Conservation (phyloP, 2,888 invertebrate genomes). For the Nasonia oneida region DNA sequence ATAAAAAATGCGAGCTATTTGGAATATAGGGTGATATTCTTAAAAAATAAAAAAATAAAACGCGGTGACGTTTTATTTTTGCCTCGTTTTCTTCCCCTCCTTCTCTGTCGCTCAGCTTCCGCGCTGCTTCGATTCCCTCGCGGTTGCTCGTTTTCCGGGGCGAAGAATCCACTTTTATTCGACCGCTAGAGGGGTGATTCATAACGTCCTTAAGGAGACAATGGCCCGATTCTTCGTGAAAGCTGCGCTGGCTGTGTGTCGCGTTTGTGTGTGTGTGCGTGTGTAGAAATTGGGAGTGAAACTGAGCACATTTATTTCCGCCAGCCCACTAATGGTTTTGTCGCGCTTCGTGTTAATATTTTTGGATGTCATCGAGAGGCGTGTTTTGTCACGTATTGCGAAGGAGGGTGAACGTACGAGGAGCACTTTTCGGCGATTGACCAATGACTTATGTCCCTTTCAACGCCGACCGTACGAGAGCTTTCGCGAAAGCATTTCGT, state of each 20-base stretch:
- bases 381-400: background rate
- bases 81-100: background rate
- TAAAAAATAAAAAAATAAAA: no score
- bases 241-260: background rate
- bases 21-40: no score
- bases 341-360: slow-evolving; percentile 29
- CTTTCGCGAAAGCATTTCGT: background rate
- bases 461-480: background rate
- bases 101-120: background rate
- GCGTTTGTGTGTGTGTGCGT: background rate
- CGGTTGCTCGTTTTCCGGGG: slow-evolving; percentile 32
- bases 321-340: slow-evolving; percentile 12
- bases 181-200: slow-evolving; percentile 39
- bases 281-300: background rate
- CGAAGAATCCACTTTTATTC: slow-evolving; percentile 28
- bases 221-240: slow-evolving; percentile 46
- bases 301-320: slow-evolving; percentile 34
- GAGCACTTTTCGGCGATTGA: background rate
- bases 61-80: background rate
- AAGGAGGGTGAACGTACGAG: background rate
- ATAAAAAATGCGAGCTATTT: no score
- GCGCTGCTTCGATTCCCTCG: background rate
- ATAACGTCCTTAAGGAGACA: slow-evolving; percentile 38
- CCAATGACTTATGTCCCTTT: background rate
- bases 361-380: slow-evolving; percentile 17